phyloP scores from a whole-genome alignment of 2,888 invertebrate genomes.

The Drosophila anomelani region DNA sequence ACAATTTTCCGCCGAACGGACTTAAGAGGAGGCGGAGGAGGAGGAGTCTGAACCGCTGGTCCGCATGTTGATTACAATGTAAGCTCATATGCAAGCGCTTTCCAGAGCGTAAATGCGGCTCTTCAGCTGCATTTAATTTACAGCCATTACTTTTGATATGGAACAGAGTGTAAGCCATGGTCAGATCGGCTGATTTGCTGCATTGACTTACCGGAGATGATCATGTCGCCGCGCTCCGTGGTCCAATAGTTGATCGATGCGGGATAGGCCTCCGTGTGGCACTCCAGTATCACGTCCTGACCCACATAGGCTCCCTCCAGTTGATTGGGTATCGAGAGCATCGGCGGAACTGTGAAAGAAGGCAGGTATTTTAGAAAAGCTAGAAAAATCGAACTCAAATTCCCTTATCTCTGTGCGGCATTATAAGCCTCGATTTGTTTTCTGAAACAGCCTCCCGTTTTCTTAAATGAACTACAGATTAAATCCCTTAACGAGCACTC shows the following conservation, averaged over 20 bases:
- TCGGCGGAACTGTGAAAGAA: conserved; percentile 92
- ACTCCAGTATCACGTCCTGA: conserved; percentile 94
- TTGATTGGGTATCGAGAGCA: conserved; percentile 97
- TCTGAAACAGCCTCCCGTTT: background rate
- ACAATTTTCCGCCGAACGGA: conserved; percentile 46
- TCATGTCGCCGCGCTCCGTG: conserved; percentile 95
- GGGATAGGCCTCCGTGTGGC: conserved; percentile 96
- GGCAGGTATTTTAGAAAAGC: background rate
- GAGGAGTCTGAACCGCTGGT: conserved; percentile 13
- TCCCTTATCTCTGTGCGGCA: background rate
- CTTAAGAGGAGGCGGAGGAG: background rate
- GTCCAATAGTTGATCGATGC: conserved; percentile 98
- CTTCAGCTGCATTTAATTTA: conserved; percentile 23
- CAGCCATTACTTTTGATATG: conserved; percentile 8
- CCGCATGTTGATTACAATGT: conserved; percentile 66
- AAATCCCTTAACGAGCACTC: background rate
- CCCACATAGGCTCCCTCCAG: conserved; percentile 95
- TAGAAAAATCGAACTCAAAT: no score
- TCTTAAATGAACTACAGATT: background rate
- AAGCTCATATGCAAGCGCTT: conserved; percentile 70
- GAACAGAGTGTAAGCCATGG: background rate
- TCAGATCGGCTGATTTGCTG: background rate
- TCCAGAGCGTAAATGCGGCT: conserved; percentile 59
- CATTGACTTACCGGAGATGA: conserved; percentile 91
- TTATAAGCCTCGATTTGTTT: background rate